Conservation (phyloP, 2,888 invertebrate species). For the Diogma glabrata region DNA sequence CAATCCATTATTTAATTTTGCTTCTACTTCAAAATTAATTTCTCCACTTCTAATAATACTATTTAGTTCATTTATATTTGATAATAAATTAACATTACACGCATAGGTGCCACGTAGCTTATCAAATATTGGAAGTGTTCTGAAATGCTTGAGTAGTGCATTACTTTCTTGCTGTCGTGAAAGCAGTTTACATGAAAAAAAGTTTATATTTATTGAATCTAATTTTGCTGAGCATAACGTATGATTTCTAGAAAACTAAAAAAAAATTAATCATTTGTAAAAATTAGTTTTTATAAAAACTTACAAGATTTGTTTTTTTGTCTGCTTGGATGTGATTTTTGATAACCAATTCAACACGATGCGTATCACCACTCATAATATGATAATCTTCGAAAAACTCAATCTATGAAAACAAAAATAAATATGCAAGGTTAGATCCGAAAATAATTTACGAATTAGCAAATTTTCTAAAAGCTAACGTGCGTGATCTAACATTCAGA, state of each 20-base stretch:
- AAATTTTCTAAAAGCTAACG: too few species aligned
- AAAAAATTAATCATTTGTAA: constrained; percentile 11
- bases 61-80: constrained; percentile 29
- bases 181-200: constrained; percentile 30
- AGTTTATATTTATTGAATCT: constrained; percentile 26
- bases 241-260: constrained; percentile 31
- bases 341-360: constrained; percentile 31
- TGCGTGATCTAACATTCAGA: too few species aligned
- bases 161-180: constrained; percentile 28
- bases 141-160: constrained; percentile 29
- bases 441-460: too few species aligned
- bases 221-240: constrained; percentile 29
- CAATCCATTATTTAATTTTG: constrained; percentile 29
- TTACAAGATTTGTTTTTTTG: constrained; percentile 35
- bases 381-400: constrained; percentile 34
- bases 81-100: constrained; percentile 29
- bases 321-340: constrained; percentile 36
- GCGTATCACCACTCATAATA: constrained; percentile 33
- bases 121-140: constrained; percentile 29
- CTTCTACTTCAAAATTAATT: constrained; percentile 32
- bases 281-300: constrained; percentile 18
- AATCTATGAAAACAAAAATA: constrained; percentile 26
- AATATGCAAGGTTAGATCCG: too few species aligned
- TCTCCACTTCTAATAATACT: constrained; percentile 30
- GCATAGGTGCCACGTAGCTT: constrained; percentile 28